phyloP scores from a whole-genome alignment of 1,140 invertebrate genomes.

The Nasonia vitripennis region DNA sequence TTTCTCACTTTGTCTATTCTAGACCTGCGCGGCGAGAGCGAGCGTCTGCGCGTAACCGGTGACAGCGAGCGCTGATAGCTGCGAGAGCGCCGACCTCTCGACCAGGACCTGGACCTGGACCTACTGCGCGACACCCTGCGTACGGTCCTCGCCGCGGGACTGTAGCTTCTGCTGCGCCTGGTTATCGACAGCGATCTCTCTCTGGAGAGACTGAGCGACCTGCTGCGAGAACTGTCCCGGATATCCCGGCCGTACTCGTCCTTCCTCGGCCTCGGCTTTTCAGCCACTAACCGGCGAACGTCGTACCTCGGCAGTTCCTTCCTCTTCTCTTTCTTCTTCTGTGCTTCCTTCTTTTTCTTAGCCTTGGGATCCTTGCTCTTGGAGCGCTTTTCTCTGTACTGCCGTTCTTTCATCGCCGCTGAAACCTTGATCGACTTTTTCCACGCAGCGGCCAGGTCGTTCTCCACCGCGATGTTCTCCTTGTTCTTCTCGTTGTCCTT shows the following conservation, averaged over 20 bases:
- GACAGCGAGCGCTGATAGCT: slow-evolving; percentile 60
- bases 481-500: slow-evolving; percentile 78
- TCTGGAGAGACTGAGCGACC: slow-evolving; percentile 65
- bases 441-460: slow-evolving; percentile 75
- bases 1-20: background rate
- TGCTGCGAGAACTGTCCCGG: slow-evolving; percentile 69
- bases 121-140: slow-evolving; percentile 60
- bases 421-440: slow-evolving; percentile 88
- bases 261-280: slow-evolving; percentile 81
- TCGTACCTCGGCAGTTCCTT: slow-evolving; percentile 89
- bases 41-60: slow-evolving; percentile 64
- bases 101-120: slow-evolving; percentile 68
- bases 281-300: slow-evolving; percentile 84
- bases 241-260: slow-evolving; percentile 89
- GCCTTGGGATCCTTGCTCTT: slow-evolving; percentile 70
- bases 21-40: slow-evolving; percentile 59
- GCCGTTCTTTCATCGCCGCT: slow-evolving; percentile 84
- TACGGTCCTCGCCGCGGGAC: background rate
- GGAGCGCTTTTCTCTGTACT: slow-evolving; percentile 82
- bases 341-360: slow-evolving; percentile 84
- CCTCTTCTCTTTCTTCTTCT: slow-evolving; percentile 82
- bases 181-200: slow-evolving; percentile 50
- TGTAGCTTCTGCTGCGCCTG: slow-evolving; percentile 64
- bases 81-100: slow-evolving; percentile 59
- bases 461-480: slow-evolving; percentile 75